Percentiles rank a stretch among this genome's conserved stretches.
phyloP scores from a whole-genome alignment of 2,888 invertebrate species.

The Epinotia ramella region DNA sequence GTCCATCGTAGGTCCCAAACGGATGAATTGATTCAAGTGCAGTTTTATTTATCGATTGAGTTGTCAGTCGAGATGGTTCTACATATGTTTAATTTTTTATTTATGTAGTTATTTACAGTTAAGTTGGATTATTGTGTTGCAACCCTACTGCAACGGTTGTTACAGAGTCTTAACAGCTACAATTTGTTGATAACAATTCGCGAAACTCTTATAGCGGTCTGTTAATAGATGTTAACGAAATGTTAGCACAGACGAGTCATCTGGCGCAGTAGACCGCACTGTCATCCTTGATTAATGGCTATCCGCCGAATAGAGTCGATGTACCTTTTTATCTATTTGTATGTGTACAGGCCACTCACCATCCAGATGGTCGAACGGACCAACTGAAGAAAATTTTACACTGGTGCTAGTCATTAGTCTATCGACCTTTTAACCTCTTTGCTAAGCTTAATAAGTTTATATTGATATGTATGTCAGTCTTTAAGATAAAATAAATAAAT shows the following conservation, averaged over 20 bases:
- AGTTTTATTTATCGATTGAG: no score
- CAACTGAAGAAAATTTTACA: no score
- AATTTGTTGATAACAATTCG: conserved; percentile 64
- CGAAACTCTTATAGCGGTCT: conserved; percentile 69
- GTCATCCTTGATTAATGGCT: conserved; percentile 33
- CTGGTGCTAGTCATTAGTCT: no score
- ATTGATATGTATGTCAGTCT: no score
- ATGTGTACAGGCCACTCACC: not conserved
- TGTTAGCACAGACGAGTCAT: conserved; percentile 71
- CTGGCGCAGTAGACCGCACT: conserved; percentile 54
- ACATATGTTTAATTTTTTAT: no score
- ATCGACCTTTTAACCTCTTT: no score
- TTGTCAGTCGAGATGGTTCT: no score
- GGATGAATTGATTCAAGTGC: no score
- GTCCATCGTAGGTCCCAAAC: no score
- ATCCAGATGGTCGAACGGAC: no score
- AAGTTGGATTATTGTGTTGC: not conserved
- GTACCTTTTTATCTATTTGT: not conserved
- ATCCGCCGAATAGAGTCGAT: conserved; percentile 18
- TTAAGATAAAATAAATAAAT: no score
- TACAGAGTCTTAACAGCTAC: conserved; percentile 24
- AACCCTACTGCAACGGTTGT: conserved; percentile 24
- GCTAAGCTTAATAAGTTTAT: no score
- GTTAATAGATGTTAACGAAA: conserved; percentile 75
- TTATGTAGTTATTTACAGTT: not conserved